phyloP scores from a whole-genome alignment of 2,797 vertebrate species.

The Hypotaenidia okinawae region DNA sequence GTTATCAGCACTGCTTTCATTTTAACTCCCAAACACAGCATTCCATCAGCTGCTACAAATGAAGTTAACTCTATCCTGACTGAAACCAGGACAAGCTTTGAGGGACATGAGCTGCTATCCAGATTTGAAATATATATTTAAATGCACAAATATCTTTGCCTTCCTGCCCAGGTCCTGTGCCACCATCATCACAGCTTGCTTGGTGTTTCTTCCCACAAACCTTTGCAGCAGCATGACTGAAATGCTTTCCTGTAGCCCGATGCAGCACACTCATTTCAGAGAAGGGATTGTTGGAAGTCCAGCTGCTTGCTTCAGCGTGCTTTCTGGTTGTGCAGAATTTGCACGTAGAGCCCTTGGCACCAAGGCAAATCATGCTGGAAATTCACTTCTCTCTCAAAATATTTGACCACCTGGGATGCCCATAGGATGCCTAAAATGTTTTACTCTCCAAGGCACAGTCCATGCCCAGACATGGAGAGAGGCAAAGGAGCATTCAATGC shows the following conservation, averaged over 20 bases:
- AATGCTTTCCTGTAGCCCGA: fast-evolving
- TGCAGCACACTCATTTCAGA: not conserved
- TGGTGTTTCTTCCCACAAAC: not conserved
- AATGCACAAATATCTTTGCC: not conserved
- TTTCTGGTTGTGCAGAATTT: not conserved
- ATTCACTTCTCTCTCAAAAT: not conserved
- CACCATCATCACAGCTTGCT: not conserved
- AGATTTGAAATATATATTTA: not conserved
- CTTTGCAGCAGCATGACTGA: fast-evolving
- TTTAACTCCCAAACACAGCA: no score
- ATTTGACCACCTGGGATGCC: not conserved
- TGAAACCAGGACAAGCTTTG: no score
- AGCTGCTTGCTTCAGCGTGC: not conserved
- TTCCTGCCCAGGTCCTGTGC: not conserved
- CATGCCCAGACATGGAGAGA: not conserved
- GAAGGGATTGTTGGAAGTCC: not conserved
- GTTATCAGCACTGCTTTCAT: no score
- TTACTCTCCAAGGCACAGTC: not conserved
- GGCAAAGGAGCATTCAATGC: not conserved
- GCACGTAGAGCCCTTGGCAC: not conserved
- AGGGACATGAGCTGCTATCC: not conserved
- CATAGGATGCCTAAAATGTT: not conserved
- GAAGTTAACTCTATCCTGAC: no score
- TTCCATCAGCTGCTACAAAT: no score
- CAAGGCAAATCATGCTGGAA: not conserved